Evolutionary conservation across 2,113 vertebrate genomes (phyloP).

Genomic region (Petrocephalus zakoni): DNA sequence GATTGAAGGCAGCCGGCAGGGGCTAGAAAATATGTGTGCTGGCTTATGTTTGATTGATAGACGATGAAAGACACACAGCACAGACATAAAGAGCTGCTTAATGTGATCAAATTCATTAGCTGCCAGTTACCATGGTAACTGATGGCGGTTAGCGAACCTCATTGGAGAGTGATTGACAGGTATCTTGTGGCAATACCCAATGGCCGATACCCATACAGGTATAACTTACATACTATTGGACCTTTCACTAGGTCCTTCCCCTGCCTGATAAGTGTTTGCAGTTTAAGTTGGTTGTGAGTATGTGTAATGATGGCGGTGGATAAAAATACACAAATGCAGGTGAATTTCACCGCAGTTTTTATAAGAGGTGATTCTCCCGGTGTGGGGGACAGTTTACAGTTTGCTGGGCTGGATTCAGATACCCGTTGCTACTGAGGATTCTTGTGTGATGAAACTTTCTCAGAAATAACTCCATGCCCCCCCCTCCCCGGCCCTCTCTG

Average conservation of each 20-base stretch:
- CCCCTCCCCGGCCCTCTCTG: background rate
- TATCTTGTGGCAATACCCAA: background rate
- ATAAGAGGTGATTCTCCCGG: background rate
- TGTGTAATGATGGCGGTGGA: background rate
- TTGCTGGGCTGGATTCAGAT: background rate
- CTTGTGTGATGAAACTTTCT: slow-evolving; percentile 4
- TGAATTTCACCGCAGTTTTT: background rate
- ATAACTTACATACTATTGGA: background rate
- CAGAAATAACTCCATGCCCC: background rate
- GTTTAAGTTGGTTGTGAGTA: background rate
- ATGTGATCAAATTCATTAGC: background rate
- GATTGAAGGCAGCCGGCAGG: background rate
- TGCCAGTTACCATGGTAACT: background rate
- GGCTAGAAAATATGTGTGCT: background rate
- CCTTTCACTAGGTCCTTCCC: background rate
- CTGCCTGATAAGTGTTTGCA: background rate
- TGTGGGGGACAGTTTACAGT: background rate
- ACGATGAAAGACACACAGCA: background rate
- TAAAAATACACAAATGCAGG: background rate
- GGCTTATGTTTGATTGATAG: background rate
- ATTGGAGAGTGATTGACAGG: slow-evolving; percentile 4
- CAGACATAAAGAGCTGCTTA: background rate
- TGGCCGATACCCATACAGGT: background rate
- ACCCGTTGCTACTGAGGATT: background rate
- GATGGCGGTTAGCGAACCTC: background rate